These are phyloP conservation scores for Salpingus planirostris DNA, from an alignment of 2,888 invertebrate genomes.

Conservation along the genomic window DNA sequence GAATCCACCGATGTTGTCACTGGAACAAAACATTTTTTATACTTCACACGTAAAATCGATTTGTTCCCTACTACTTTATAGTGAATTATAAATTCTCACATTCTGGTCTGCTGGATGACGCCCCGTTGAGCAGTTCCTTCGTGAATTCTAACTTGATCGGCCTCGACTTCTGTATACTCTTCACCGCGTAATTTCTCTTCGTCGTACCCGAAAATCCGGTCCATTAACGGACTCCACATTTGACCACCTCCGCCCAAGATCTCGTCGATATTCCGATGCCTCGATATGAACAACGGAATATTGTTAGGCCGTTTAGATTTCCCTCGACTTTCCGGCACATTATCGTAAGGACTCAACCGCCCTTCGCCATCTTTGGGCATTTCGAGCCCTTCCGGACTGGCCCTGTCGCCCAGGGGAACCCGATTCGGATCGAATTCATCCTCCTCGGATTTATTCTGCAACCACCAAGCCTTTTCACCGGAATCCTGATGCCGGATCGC, in stretches of 20 bases:
- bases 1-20: conserved; percentile 22
- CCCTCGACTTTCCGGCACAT: conserved; percentile 41
- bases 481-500: conserved; percentile 44
- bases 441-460: conserved; percentile 48
- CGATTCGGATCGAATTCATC: conserved; percentile 22
- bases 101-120: conserved; percentile 46
- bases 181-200: conserved; percentile 29
- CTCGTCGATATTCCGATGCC: conserved; percentile 83
- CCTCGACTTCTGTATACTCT: conserved; percentile 64
- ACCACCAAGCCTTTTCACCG: conserved; percentile 48
- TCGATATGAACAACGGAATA: conserved; percentile 64
- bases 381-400: conserved; percentile 71
- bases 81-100: conserved; percentile 26
- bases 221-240: conserved; percentile 57
- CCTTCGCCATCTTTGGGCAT: conserved; percentile 41
- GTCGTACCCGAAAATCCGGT: conserved; percentile 43
- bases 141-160: conserved; percentile 64
- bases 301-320: conserved; percentile 32
- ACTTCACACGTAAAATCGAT: not conserved
- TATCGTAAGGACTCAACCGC: conserved; percentile 63
- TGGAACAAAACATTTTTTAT: conserved; percentile 11
- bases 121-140: conserved; percentile 66
- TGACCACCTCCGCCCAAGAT: conserved; percentile 60
- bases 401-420: conserved; percentile 60
- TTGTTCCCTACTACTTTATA: not conserved